phyloP scores from a whole-genome alignment of 1,140 invertebrate genomes.

The Apis cerana region DNA sequence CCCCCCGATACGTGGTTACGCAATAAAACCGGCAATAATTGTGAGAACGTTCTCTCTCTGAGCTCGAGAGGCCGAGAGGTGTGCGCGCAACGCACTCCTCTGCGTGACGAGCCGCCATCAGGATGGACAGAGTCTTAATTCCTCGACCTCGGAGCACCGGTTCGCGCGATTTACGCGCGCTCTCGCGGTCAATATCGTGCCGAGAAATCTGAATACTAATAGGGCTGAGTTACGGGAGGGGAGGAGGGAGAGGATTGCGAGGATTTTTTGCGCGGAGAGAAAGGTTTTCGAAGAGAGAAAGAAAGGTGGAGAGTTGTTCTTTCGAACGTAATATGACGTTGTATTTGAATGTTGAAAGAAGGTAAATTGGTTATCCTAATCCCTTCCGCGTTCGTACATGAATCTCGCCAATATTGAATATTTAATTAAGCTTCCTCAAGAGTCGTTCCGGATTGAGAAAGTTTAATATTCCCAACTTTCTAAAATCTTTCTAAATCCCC shows the following conservation, averaged over 20 bases:
- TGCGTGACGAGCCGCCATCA: constrained; percentile 49
- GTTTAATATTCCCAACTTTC: too few species aligned
- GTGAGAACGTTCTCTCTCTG: constrained; percentile 51
- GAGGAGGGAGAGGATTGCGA: not conserved
- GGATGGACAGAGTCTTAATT: constrained; percentile 33
- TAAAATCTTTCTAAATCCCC: too few species aligned
- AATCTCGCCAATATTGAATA: too few species aligned
- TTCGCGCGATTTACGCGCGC: constrained; percentile 8
- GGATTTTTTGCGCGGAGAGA: not conserved
- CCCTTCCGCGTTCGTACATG: too few species aligned
- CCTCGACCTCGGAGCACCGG: not conserved
- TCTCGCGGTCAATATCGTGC: not conserved
- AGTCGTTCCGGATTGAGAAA: too few species aligned
- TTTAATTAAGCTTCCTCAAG: not conserved
- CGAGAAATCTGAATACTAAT: not conserved
- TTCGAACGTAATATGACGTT: not conserved
- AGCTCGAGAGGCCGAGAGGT: not conserved
- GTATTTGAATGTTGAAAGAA: too few species aligned
- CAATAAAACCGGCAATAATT: constrained; percentile 62
- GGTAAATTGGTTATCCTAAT: too few species aligned
- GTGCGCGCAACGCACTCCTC: constrained; percentile 12
- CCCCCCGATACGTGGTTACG: constrained; percentile 47
- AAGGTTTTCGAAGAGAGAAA: not conserved
- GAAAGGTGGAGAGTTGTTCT: not conserved
- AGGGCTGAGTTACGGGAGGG: not conserved